Evolutionary conservation across 2,797 vertebrate genomes (phyloP).

Genomic region (Silurus lanzhouensis): DNA sequence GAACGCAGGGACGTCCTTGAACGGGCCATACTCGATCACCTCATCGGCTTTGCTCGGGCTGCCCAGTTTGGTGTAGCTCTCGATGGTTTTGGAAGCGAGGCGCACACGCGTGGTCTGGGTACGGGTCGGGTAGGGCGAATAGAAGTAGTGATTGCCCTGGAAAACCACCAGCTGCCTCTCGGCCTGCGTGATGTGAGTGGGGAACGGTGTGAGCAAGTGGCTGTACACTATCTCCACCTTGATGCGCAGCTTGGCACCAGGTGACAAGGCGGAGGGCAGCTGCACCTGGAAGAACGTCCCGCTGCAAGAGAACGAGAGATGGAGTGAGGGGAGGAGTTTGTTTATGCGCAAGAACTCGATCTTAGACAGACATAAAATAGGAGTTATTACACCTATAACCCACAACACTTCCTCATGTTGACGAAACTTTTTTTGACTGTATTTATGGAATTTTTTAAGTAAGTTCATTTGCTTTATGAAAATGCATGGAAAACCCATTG

Average conservation of each 20-base stretch:
- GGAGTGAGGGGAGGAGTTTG: neutral
- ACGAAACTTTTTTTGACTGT: no score
- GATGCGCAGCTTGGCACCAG: slow-evolving; percentile 84
- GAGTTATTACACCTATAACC: no score
- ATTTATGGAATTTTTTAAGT: no score
- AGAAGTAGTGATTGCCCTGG: slow-evolving; percentile 96
- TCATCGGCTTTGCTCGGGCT: slow-evolving; percentile 91
- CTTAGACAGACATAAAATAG: neutral
- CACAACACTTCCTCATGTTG: neutral
- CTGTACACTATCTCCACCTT: slow-evolving; percentile 89
- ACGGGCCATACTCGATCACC: slow-evolving; percentile 91
- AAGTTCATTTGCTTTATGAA: no score
- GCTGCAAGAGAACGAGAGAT: slow-evolving; percentile 65
- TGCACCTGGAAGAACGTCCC: slow-evolving; percentile 88
- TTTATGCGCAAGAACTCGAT: neutral
- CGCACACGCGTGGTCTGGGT: slow-evolving; percentile 89
- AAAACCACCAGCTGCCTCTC: slow-evolving; percentile 97
- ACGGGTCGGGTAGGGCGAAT: slow-evolving; percentile 88
- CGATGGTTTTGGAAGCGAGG: slow-evolving; percentile 89
- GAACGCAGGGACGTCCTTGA: slow-evolving; percentile 84
- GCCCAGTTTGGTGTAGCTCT: slow-evolving; percentile 93
- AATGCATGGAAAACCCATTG: no score
- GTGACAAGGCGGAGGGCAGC: slow-evolving; percentile 80
- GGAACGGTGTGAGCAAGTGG: slow-evolving; percentile 91
- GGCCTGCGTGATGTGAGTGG: slow-evolving; percentile 91